Evolutionary conservation across 1,140 invertebrate species (phyloP), one percentile per base, ranked within the genome.

Genomic region (Nasonia giraulti): DNA sequence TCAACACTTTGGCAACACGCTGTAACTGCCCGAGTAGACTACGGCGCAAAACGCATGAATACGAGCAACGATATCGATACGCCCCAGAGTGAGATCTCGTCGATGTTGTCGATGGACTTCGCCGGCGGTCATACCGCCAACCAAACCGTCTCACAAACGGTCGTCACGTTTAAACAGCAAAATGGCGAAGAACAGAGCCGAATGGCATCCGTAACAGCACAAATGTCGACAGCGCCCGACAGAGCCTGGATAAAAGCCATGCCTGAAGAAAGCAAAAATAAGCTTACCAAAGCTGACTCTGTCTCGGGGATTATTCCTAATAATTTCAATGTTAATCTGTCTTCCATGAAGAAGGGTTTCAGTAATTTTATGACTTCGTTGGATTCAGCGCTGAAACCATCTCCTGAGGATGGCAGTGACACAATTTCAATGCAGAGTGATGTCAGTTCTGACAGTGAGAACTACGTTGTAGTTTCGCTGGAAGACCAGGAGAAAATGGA

Each of bases 391-490:
- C 90, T 97, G 37, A 95, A 96, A 87, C 92, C 94, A 0, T 95
- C 95, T 2, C 94, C 95, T 0, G 96, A 97, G 89, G 96, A 97
- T 89, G 92, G 91, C 6, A 92, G 93, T n/a, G 96, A 96, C 89
- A 95, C 94, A 0, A 91, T 95, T 40, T 96, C 95, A 0, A 94
- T 95, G 85, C 94, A 95, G 83, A 96, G 96, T 85, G 96, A 97
- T 86, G 94, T 95, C n/a, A 97, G 96, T 88, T 97, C 96, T 0
- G 96, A 97, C 90, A 96, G 96, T 87, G 96, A 97, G 87, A 95
- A 96, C 87, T 97, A 95, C 89, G 94, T 96, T 11, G 94, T 96
- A 6, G 94, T 96, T 20, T 94, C 94, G 87, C 91, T 95, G 17
- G 91, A 92, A 31, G 94, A 94, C 40, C 94, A 95, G 55, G 95